Base-by-base conservation (phyloP, 2,113 vertebrate genomes). In the Ceuthmochares aereus region DNA sequence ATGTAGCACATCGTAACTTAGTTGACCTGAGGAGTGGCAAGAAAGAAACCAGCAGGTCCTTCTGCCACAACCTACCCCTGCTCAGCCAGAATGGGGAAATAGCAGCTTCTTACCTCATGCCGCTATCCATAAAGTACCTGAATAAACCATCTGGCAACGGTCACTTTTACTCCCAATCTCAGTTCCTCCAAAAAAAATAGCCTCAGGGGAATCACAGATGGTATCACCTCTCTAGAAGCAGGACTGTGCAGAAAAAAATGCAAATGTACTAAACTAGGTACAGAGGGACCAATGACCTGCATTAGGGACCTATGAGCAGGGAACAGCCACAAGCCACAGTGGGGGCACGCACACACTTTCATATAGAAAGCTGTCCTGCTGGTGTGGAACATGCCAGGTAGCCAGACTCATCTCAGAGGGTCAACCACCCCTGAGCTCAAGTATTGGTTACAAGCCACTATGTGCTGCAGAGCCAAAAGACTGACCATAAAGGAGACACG, bases 1-100 rank as follows among this genome's bases (percentile, higher is more conserved):
- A 49, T 0, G 0, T 4, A 64, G 62, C 19, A 72, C 25, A 13
- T 7, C 0, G 0, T 29, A 27, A 17, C 1, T 12, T 7, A 59
- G 43, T 2, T 60, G 67, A 42, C 13, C 6, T 14, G 12, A 76
- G 37, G 9, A 59, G 42, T 8, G 5, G 25, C 51, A 26, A 36
- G 30, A 36, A 30, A 27, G 37, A 77, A 76, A n/a, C 6, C 56
- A 74, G 45, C 21, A 62, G 25, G 21, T 4, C 4, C 7, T 51
- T 79, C 58, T 76, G 58, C 43, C 42, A n/a, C 4, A 58, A 19
- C n/a, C 12, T 32, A 75, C 27, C 23, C 14, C 14, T 54, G 34
- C 43, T 67, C 56, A 51, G 21, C 19, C 67, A 80, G 42, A 16
- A 59, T 2, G 3, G 27, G 25, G 16, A 14, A 55, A 23, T 5